phyloP scores from a whole-genome alignment of 2,797 vertebrate species.

The Acanthis flammea region DNA sequence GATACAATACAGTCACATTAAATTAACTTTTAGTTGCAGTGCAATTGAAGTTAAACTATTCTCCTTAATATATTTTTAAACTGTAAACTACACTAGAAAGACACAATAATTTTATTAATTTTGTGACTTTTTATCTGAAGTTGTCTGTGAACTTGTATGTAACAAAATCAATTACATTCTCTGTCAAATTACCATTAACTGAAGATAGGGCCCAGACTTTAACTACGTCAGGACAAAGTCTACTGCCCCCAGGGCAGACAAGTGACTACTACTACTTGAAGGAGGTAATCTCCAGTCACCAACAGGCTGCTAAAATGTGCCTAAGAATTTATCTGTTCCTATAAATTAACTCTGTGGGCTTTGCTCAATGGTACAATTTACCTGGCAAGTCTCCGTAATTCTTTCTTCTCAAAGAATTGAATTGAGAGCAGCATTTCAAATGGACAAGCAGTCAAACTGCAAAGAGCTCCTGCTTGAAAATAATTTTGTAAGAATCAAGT shows the following conservation, averaged over 20 bases:
- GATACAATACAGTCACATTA: constrained; percentile 5
- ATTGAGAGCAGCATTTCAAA: not conserved
- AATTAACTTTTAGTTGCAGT: not conserved
- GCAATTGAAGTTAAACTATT: not conserved
- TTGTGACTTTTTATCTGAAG: not conserved
- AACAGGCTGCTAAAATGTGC: not conserved
- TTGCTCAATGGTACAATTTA: not conserved
- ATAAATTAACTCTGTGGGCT: not conserved
- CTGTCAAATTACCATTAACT: not conserved
- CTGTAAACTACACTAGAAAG: not conserved
- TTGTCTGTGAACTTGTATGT: not conserved
- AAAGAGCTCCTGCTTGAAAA: not conserved
- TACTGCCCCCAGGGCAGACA: not conserved
- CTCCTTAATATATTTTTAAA: not conserved
- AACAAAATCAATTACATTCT: not conserved
- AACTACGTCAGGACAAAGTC: not conserved
- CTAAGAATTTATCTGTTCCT: not conserved
- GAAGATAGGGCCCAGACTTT: not conserved
- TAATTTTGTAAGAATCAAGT: not conserved
- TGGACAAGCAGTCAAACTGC: not conserved
- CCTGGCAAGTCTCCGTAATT: not conserved
- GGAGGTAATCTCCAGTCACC: not conserved
- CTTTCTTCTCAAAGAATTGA: not conserved
- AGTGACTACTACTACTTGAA: not conserved
- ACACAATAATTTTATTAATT: not conserved